Percentiles rank a stretch among this genome's conserved stretches.
Conservation (phyloP, 2,888 invertebrate species). For the Neoaliturus tenellus region DNA sequence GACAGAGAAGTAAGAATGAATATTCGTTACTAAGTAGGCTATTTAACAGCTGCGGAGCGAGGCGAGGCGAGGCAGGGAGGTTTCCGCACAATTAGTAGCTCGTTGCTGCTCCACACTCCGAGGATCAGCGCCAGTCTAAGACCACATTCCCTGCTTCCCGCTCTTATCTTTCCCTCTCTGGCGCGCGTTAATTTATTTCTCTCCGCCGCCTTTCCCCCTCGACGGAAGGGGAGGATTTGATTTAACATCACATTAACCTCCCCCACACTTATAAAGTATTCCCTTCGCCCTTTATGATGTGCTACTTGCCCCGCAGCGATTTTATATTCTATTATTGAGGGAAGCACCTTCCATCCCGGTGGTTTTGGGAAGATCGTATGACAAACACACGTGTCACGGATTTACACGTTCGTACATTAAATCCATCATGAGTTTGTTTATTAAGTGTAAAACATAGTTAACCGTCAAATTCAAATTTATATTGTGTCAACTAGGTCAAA, state of each 20-base stretch:
- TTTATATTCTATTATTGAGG: conserved; percentile 43
- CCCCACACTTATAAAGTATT: neutral
- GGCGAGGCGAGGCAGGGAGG: neutral
- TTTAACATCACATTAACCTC: conserved; percentile 50
- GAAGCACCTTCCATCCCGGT: neutral
- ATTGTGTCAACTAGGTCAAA: too few relatives aligned
- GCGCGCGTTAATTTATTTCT: conserved; percentile 49
- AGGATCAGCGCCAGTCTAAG: neutral
- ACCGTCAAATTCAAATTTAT: too few relatives aligned
- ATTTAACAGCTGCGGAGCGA: too few relatives aligned
- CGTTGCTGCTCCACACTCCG: neutral
- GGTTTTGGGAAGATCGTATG: neutral
- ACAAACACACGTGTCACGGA: too few relatives aligned
- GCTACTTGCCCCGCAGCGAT: conserved; percentile 24
- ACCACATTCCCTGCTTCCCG: neutral
- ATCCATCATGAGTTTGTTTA: too few relatives aligned
- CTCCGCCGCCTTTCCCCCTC: neutral
- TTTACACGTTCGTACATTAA: too few relatives aligned
- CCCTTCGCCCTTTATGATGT: conserved; percentile 37
- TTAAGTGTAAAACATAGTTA: too few relatives aligned
- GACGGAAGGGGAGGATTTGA: conserved; percentile 40
- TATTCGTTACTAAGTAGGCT: too few relatives aligned
- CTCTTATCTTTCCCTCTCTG: neutral
- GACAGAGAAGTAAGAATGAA: too few relatives aligned
- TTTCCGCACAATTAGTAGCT: neutral